Base-by-base conservation (phyloP, 2,113 vertebrate genomes). In the Pachypanchax playfairii region DNA sequence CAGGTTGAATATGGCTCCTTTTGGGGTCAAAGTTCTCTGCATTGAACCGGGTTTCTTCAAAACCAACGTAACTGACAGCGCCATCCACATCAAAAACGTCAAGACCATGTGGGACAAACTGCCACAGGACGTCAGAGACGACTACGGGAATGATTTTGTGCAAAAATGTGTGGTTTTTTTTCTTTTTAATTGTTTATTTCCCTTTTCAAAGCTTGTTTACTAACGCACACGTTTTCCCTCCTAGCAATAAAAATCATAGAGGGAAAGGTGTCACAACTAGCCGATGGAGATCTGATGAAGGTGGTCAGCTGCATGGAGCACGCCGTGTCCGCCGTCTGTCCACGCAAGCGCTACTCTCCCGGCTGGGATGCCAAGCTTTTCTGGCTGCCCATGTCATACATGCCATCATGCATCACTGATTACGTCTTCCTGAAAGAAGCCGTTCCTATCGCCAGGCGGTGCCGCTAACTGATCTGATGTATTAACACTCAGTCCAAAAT, bases 361-460 rank as follows among this genome's bases (percentile, higher is more conserved):
- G 93, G 94, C 54, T 95, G 93, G 94, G 93, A 96, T 63, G 94
- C 93, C 61, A 95, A 94, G 82, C 24, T 95, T 10, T 84, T 94
- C 64, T 93, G 87, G 88, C 80, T 94, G 46, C 92, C 94, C 1
- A 22, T 96, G 35, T 94, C 92, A 1, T 96, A 93, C 54, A 84
- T 92, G 82, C 94, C 92, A 1, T 74, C 85, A 7, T 85, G 83
- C 25, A 11, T 95, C 12, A 39, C 56, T 10, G 92, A 94, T 48
- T 86, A 77, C 41, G 12, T 93, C 50, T 0, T 94, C 1, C 29
- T 61, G 13, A 79, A 48, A 53, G 59, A 85, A 25, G 79, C 66
- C 63, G 48, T 77, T 49, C 77, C 89, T 13, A 79, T 91, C 18
- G 90, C 89, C 17, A 88, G 58, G 58, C 13, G 70, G 5, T 28